These are phyloP conservation scores for Dysidea cf. avara DNA, from an alignment of 37 sponge, comb jelly and placozoan genomes.

Conservation along the genomic window DNA sequence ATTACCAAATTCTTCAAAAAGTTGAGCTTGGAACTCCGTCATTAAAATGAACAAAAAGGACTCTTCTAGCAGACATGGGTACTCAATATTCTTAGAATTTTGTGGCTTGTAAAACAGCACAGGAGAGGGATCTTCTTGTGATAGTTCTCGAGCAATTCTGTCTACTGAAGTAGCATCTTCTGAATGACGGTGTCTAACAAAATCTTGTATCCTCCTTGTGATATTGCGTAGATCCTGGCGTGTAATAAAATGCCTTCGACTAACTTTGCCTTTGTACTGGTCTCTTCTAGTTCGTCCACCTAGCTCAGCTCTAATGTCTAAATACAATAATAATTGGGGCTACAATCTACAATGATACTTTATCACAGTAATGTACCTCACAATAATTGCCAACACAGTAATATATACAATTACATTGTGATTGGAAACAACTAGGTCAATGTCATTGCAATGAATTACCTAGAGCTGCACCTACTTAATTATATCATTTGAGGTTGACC, in stretches of 20 bases:
- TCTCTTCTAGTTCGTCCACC: not conserved
- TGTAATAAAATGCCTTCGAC: constrained; percentile 1
- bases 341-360: too few relatives aligned
- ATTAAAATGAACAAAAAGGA: not conserved
- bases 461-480: too few relatives aligned
- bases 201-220: not conserved
- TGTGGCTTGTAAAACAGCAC: not conserved
- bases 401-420: too few relatives aligned
- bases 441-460: too few relatives aligned
- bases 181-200: not conserved
- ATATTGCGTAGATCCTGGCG: constrained; percentile 1
- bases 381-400: too few relatives aligned
- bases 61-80: constrained; percentile 1
- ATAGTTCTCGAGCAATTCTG: not conserved
- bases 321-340: too few relatives aligned
- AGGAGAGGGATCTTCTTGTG: not conserved
- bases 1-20: not conserved
- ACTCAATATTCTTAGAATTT: not conserved
- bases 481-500: too few relatives aligned
- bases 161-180: constrained; percentile 13
- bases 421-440: too few relatives aligned
- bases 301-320: too few relatives aligned
- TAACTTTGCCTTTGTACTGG: not conserved
- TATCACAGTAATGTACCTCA: too few relatives aligned
- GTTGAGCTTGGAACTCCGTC: constrained; percentile 2